These are phyloP conservation scores for Hestina assimilis DNA, from an alignment of 1,140 invertebrate genomes.

Conservation along the genomic window DNA sequence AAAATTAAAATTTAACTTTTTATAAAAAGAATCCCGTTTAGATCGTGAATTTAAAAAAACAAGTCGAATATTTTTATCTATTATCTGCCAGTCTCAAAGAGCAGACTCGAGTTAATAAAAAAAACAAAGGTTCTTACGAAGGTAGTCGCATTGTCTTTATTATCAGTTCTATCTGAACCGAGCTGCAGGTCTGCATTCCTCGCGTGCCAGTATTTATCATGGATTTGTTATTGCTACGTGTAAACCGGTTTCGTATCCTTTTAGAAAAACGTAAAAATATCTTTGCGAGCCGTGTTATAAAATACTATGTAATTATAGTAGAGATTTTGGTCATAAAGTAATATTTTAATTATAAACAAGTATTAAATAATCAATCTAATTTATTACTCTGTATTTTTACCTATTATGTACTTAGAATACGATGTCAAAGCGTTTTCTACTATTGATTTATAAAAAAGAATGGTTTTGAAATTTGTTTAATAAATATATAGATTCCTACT, in stretches of 20 bases:
- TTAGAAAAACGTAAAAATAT: background rate
- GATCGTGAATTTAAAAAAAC: background rate
- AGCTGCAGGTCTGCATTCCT: constrained; percentile 38
- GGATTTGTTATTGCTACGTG: constrained; percentile 35
- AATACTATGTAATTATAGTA: background rate
- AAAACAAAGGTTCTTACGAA: constrained; percentile 24
- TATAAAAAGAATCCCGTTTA: no score
- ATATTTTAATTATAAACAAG: no score
- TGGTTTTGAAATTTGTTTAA: no score
- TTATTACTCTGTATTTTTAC: no score
- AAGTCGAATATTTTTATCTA: background rate
- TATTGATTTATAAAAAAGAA: no score
- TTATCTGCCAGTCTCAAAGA: background rate
- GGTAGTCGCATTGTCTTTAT: constrained; percentile 30
- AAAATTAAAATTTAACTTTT: no score
- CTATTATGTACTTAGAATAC: no score
- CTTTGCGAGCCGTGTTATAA: background rate
- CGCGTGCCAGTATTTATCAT: constrained; percentile 30
- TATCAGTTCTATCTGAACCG: constrained; percentile 29
- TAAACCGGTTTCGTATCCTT: constrained; percentile 25
- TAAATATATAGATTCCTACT: no score
- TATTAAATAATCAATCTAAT: no score
- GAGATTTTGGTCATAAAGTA: no score
- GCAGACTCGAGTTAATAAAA: constrained; percentile 2
- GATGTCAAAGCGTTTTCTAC: no score